Base-by-base conservation (phyloP, 2,113 vertebrate species). In the Cryptotis parvus region DNA sequence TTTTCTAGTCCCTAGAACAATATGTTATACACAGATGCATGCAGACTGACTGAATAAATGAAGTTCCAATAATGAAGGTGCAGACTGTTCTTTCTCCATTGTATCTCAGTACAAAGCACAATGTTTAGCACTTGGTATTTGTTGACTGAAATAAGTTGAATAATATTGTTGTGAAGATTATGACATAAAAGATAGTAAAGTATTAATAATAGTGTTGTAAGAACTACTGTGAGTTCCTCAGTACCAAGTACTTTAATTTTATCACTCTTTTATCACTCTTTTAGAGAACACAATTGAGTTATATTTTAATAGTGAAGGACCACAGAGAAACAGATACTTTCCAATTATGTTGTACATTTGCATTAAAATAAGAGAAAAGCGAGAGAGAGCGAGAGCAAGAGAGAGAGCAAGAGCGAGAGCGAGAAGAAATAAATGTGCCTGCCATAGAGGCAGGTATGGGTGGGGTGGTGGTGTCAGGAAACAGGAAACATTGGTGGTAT, bases 211-310 rank as follows among this genome's bases (percentile, higher is more conserved):
- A 84, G 43, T 76, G 37, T 73, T 39, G 49, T 1, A 87, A 69
- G n/a, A 79, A 45, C 14, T 68, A 52, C 26, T 86, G 33, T 78
- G 73, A 49, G 66, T 49, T 83, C 27, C 24, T 35, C 39, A 85
- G 68, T n/a, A 29, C 52, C 89, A 73, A 84, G 49, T 49, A 84
- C 68, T 55, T 78, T 78, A 89, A 85, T 82, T n/a, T n/a, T n/a
- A n/a, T n/a, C n/a, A n/a, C n/a, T n/a, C n/a, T n/a, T n/a, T 35
- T 52, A 85, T 55, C 45, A n/a, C n/a, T 89, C 82, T 65, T 65
- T 92, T 35, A 73, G 20, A 61, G 55, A 0, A 16, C 16, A 61
- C 7, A 43, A 39, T 87, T 89, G 41, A 80, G 49, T 77, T 80
- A 63, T 33, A 55, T 90, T 93, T 90, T 65, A 83, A 39, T 33